Evolutionary conservation across 2,888 invertebrate genomes (phyloP), one percentile per base, ranked within the genome.

Genomic region (Idaea dimidiata): DNA sequence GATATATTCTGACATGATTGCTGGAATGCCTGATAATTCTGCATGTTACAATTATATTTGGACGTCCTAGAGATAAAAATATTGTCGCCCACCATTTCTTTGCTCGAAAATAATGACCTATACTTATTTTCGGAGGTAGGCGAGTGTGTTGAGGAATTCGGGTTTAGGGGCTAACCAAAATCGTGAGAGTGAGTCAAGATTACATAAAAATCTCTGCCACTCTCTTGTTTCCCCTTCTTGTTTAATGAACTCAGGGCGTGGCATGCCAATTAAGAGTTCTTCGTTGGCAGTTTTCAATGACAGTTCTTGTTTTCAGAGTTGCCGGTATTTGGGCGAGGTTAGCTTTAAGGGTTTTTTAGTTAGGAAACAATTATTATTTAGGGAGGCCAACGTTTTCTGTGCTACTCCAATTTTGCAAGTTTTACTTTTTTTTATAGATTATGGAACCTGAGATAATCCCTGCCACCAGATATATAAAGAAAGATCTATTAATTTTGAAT

Each of bases 51-150:
- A 43, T 43, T 43, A 43, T 43, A 43, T 43, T 43, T 43, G 43
- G 43, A 43, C 43, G 43, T 43, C 43, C 43, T 43, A 43, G 43
- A 43, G 43, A 43, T 43, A 43, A 43, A 43, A 43, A 43, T 43
- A 43, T 43, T 43, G 43, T 43, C 43, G 43, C 10, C 43, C 43
- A 43, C 43, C 14, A 43, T 10, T 43, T 43, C 43, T 43, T 43
- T 43, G 43, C 8, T 10, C 43, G 43, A 43, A 43, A 43, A 43
- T 43, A 24, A 43, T 43, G 43, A 43, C 43, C 43, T 43, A 43
- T 43, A 43, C 43, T 43, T 43, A 43, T 43, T 43, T 43, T 43
- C 14, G 43, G 43, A 43, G 43, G 43, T 7, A 43, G 32, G 43
- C 43, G 43, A 43, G 43, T 14, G 43, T 43, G 43, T 43, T 43